Conservation (phyloP, 1,140 invertebrate genomes). For the Medauroidea extradentata region DNA sequence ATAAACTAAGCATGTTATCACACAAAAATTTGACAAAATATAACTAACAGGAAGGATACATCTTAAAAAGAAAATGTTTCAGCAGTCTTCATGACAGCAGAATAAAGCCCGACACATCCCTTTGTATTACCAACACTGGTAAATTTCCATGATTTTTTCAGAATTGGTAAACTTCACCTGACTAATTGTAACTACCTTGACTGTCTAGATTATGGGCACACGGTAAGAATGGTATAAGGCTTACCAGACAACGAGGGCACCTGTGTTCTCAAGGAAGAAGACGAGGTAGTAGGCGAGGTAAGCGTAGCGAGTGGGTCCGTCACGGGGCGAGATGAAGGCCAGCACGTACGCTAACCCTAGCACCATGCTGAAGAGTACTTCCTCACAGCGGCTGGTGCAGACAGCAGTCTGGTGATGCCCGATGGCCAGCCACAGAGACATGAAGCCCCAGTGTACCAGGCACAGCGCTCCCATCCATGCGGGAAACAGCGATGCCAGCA, state of each 20-base stretch:
- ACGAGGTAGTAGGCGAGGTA: constrained; percentile 47
- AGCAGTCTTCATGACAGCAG: too few species aligned
- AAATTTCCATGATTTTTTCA: too few species aligned
- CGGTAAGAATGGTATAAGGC: too few species aligned
- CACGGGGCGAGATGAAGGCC: constrained; percentile 45
- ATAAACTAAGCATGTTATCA: too few species aligned
- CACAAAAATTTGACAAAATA: too few species aligned
- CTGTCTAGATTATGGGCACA: too few species aligned
- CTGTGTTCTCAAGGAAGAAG: constrained; percentile 48
- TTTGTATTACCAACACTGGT: too few species aligned
- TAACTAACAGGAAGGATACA: too few species aligned
- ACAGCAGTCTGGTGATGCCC: constrained; percentile 39
- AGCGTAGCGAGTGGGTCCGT: constrained; percentile 45
- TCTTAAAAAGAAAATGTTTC: too few species aligned
- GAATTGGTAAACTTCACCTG: too few species aligned
- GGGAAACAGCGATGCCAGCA: constrained; percentile 39
- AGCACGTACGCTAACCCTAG: constrained; percentile 45
- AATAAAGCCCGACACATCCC: too few species aligned
- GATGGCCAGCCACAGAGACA: constrained; percentile 41
- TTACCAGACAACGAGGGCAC: constrained; percentile 46
- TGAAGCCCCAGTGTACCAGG: constrained; percentile 39
- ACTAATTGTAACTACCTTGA: too few species aligned
- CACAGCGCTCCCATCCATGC: constrained; percentile 43
- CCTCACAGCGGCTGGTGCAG: constrained; percentile 45
- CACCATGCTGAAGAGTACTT: constrained; percentile 41